Evolutionary conservation across 1,140 invertebrate species (phyloP).

Genomic region (Paraescarpia echinospica): DNA sequence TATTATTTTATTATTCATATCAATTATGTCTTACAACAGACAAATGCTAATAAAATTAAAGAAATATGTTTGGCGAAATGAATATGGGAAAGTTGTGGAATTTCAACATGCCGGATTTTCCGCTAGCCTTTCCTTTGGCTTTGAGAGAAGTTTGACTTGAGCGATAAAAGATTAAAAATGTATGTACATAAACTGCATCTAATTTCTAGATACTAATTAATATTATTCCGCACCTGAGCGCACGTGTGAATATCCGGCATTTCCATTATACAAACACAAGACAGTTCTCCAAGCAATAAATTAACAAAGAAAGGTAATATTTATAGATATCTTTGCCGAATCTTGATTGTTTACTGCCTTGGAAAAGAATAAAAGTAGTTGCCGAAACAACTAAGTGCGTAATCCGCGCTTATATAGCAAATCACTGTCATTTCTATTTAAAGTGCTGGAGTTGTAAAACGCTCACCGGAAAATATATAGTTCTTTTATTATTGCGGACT

Average conservation of each 20-base stretch:
- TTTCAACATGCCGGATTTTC: too few relatives aligned
- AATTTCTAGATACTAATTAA: slow-evolving; percentile 11
- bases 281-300: not conserved
- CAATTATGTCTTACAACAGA: too few relatives aligned
- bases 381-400: not conserved
- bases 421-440: not conserved
- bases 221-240: not conserved
- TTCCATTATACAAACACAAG: not conserved
- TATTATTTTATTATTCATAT: too few relatives aligned
- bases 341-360: not conserved
- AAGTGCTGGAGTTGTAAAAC: too few relatives aligned
- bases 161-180: too few relatives aligned
- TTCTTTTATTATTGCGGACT: too few relatives aligned
- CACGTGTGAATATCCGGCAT: slow-evolving; percentile 14
- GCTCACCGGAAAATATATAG: too few relatives aligned
- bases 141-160: too few relatives aligned
- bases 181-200: not conserved
- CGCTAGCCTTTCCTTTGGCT: too few relatives aligned
- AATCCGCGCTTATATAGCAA: not conserved
- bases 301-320: not conserved
- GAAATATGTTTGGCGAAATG: too few relatives aligned
- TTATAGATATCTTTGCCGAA: not conserved
- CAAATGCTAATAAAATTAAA: too few relatives aligned
- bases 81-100: too few relatives aligned
- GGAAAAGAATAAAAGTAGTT: not conserved